phyloP scores from a whole-genome alignment of 1,140 invertebrate species.

The Drosophila persimilis region DNA sequence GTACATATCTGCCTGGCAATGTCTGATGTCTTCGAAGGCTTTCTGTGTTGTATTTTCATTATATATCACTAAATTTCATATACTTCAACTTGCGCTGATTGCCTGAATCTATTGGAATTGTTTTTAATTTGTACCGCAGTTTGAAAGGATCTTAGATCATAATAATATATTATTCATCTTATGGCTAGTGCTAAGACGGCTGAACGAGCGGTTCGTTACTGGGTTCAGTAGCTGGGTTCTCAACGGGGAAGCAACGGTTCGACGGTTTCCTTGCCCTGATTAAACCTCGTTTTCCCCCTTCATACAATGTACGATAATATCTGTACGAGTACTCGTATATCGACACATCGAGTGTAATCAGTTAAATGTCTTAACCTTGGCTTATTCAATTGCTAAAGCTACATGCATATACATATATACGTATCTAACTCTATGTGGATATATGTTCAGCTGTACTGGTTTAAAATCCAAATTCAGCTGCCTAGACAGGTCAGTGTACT shows the following conservation, averaged over 20 bases:
- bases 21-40: constrained; percentile 6
- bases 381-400: constrained; percentile 28
- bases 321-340: constrained; percentile 10
- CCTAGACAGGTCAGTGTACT: neutral
- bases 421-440: constrained; percentile 18
- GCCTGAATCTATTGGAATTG: constrained; percentile 33
- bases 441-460: constrained; percentile 31
- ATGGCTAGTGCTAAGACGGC: constrained; percentile 24
- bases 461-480: constrained; percentile 21
- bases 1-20: constrained; percentile 29
- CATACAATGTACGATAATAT: constrained; percentile 20
- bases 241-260: neutral
- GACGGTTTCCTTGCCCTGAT: neutral
- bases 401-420: constrained; percentile 15
- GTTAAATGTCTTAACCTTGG: constrained; percentile 37
- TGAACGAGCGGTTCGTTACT: constrained; percentile 18
- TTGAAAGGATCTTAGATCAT: constrained; percentile 57
- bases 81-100: constrained; percentile 11
- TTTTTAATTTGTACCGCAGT: constrained; percentile 66
- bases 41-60: neutral
- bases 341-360: neutral
- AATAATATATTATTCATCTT: constrained; percentile 28
- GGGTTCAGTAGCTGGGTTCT: neutral
- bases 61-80: constrained; percentile 34
- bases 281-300: neutral